A percentile compares a stretch with the other conserved stretches of the same genome.
These are phyloP conservation scores for Nowickia ferox DNA, from an alignment of 2,888 invertebrate species.

Conservation along the genomic window DNA sequence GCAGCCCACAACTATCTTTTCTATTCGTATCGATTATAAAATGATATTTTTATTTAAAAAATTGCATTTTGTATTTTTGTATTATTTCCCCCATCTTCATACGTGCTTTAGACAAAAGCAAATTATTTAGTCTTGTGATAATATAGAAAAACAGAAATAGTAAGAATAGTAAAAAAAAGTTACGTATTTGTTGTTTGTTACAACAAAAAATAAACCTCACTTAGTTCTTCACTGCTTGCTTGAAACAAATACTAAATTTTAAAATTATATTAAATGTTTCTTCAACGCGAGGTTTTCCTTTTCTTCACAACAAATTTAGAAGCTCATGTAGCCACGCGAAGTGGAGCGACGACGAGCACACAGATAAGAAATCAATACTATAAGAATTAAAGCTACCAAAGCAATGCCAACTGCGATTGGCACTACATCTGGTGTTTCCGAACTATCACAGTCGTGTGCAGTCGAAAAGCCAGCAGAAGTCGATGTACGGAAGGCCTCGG, in stretches of 20 bases:
- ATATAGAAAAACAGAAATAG: slow-evolving; percentile 22
- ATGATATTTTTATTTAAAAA: slow-evolving; percentile 30
- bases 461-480: slow-evolving; percentile 86
- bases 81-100: not conserved
- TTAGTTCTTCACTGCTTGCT: not conserved
- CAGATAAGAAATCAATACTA: slow-evolving; percentile 96
- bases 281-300: slow-evolving; percentile 41
- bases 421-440: slow-evolving; percentile 93
- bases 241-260: not conserved
- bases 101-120: slow-evolving; percentile 46
- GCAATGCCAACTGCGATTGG: slow-evolving; percentile 98
- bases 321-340: slow-evolving; percentile 93
- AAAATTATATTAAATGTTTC: slow-evolving; percentile 12
- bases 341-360: slow-evolving; percentile 94
- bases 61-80: slow-evolving; percentile 8
- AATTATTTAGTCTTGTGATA: slow-evolving; percentile 59
- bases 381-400: slow-evolving; percentile 93
- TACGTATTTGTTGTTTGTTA: not conserved
- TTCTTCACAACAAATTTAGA: slow-evolving; percentile 84
- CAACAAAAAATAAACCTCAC: slow-evolving; percentile 22
- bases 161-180: slow-evolving; percentile 7
- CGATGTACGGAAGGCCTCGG: slow-evolving; percentile 88
- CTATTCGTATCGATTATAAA: slow-evolving; percentile 26
- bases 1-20: not conserved
- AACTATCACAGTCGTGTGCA: slow-evolving; percentile 89